These are phyloP conservation scores for Meteorus colon DNA, from an alignment of 2,888 invertebrate genomes.

Conservation along the genomic window DNA sequence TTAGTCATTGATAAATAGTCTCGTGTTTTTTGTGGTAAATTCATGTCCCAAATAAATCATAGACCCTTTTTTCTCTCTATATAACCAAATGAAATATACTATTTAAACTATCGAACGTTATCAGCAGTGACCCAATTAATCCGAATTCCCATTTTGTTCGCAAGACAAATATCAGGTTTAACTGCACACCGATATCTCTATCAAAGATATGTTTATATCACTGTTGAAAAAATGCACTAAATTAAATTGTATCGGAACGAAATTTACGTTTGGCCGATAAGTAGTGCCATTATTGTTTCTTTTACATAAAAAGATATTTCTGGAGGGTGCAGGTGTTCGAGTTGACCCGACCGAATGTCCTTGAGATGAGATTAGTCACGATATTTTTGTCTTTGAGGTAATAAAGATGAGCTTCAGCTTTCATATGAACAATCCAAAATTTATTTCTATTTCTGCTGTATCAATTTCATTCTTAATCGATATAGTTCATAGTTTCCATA, in stretches of 20 bases:
- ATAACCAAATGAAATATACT: neutral
- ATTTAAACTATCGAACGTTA: neutral
- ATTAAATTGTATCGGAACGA: too few species aligned
- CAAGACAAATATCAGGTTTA: neutral
- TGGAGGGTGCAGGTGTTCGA: neutral
- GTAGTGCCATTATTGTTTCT: neutral
- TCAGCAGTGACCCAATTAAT: constrained; percentile 4
- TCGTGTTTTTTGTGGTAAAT: too few species aligned
- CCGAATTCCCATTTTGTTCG: neutral
- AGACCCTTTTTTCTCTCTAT: too few species aligned
- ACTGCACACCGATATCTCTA: neutral
- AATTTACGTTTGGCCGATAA: neutral
- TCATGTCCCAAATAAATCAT: too few species aligned
- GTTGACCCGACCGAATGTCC: constrained; percentile 37
- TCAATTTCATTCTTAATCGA: too few species aligned
- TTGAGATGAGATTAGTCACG: constrained; percentile 23
- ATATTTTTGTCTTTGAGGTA: constrained; percentile 21
- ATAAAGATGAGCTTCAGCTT: too few species aligned
- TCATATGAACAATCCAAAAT: too few species aligned
- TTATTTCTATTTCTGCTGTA: too few species aligned
- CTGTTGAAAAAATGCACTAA: too few species aligned
- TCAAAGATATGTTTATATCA: too few species aligned
- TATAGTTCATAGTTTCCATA: too few species aligned
- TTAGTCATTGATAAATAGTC: neutral
- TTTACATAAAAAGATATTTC: constrained; percentile 15